Evolutionary conservation across 2,888 invertebrate genomes (phyloP), one percentile per base, ranked within the genome.

Genomic region (Tribolium freemani): DNA sequence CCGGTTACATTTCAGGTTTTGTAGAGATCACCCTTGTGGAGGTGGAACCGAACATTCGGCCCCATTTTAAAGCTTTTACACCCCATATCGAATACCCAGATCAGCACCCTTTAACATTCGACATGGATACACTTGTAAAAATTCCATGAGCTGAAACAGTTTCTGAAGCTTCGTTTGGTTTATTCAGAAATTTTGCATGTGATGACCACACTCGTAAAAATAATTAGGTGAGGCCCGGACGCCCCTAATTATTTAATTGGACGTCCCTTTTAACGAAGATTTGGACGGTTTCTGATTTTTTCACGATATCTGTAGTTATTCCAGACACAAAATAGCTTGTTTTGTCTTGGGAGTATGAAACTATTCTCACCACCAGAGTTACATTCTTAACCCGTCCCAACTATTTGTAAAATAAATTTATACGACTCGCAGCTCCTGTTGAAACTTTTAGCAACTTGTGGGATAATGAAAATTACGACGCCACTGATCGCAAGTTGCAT

Each of bases 211-310:
- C 21, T 21, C 21, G 21, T 21, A 54, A 56, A 56, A 56, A 56
- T 56, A 56, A 56, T 56, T 31, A 31, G 31, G 44, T 9, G 16
- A 38, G 13, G 11, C 31, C 9, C 3, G 56, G 13, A 38, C 16
- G 57, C 44, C 57, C 44, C 57, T 57, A 57, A 57, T 57, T 44
- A 57, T 10, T 57, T 57, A 38, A 57, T 57, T 57, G 38, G 31
- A 26, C 57, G 57, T 57, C 57, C 57, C 44, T 16, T 44, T 57
- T 57, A 11, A 54, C 44, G 57, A 44, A 57, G 57, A 57, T 57
- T 30, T 57, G 13, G 16, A 57, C 21, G 46, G 26, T 60, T 60
- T 46, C 10, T 31, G 31, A 9, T 56, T 26, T 31, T 26, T 5
- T 26, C 26, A 2, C 2, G 2, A 26, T 26, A 21, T 21, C 3